Conservation (phyloP, 1,140 invertebrate genomes). For the Euwallacea similis region DNA sequence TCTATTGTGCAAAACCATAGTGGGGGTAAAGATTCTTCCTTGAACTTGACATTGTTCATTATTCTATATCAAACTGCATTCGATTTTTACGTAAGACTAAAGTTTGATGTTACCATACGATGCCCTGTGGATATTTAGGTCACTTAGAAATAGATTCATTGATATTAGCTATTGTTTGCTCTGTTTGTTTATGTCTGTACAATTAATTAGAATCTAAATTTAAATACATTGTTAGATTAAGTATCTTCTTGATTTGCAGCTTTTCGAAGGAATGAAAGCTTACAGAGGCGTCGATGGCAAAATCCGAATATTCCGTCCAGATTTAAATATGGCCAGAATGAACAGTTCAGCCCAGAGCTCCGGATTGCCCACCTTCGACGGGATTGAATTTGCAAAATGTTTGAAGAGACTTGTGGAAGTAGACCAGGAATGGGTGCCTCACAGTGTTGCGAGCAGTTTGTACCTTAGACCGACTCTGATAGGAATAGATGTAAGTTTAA, state of each 20-base stretch:
- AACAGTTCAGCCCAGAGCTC: slow-evolving; percentile 78
- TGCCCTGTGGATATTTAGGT: too few species aligned
- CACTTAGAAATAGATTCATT: too few species aligned
- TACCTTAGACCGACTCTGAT: slow-evolving; percentile 97
- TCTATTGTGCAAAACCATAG: too few species aligned
- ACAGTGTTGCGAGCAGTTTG: slow-evolving; percentile 82
- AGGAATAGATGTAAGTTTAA: slow-evolving; percentile 87
- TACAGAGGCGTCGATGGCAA: slow-evolving; percentile 91
- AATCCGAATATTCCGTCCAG: slow-evolving; percentile 92
- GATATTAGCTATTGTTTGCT: too few species aligned
- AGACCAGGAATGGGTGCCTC: slow-evolving; percentile 97
- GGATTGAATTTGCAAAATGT: slow-evolving; percentile 84
- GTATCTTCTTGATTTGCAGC: slow-evolving; percentile 59
- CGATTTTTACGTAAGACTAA: too few species aligned
- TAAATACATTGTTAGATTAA: too few species aligned
- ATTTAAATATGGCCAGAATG: slow-evolving; percentile 95
- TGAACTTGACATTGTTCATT: too few species aligned
- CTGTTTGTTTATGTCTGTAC: too few species aligned
- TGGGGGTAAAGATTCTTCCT: too few species aligned
- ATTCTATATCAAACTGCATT: too few species aligned
- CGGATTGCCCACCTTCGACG: slow-evolving; percentile 90
- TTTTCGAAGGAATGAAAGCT: slow-evolving; percentile 99
- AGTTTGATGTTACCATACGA: too few species aligned
- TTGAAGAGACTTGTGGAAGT: slow-evolving; percentile 84
- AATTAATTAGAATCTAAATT: too few species aligned